Conservation (phyloP, 1,140 invertebrate genomes). For the Linepithema humile region DNA sequence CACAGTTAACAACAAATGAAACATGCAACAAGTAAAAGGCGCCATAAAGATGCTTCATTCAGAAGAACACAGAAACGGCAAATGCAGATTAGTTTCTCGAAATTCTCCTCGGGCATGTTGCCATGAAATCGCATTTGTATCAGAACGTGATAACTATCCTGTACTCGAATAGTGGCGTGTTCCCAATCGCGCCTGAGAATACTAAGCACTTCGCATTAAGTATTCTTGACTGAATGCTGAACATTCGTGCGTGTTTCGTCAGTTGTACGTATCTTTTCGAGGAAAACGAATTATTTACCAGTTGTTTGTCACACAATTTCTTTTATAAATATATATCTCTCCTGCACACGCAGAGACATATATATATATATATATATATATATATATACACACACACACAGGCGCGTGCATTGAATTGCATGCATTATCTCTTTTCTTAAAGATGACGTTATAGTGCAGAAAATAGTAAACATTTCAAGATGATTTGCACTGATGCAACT, state of each 20-base stretch:
- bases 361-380: not conserved
- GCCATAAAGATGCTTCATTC: not conserved
- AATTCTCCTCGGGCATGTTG: conserved; percentile 40
- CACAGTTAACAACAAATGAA: no score
- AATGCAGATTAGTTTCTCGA: conserved; percentile 57
- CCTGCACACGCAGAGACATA: not conserved
- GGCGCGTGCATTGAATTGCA: no score
- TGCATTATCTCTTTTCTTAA: not conserved
- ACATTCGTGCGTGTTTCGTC: conserved; percentile 60
- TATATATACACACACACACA: no score
- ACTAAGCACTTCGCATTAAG: conserved; percentile 59
- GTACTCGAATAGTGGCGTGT: conserved; percentile 60
- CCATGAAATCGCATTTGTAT: conserved; percentile 62
- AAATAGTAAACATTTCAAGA: not conserved
- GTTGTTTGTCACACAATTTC: not conserved
- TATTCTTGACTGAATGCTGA: conserved; percentile 64
- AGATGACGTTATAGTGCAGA: not conserved
- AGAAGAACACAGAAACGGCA: not conserved
- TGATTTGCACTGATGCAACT: not conserved
- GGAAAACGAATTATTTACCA: conserved; percentile 28
- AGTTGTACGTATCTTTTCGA: conserved; percentile 50
- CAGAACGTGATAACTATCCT: conserved; percentile 52
- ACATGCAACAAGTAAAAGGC: not conserved
- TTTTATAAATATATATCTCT: not conserved
- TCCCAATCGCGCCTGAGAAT: conserved; percentile 55